Conservation (phyloP, 2,888 invertebrate genomes). For the Eupithecia pulchellata region DNA sequence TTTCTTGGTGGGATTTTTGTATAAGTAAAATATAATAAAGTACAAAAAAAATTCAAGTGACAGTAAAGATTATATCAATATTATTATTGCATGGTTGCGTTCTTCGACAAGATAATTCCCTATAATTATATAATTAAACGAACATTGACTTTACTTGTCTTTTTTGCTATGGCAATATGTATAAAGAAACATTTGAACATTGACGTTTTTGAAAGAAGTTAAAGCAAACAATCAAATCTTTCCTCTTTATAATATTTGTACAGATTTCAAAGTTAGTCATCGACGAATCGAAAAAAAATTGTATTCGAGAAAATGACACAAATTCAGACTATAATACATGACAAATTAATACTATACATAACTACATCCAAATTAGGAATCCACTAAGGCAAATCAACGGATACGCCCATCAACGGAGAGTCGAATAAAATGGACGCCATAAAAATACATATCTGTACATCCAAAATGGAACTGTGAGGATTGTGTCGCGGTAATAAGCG, state of each 20-base stretch:
- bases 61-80: neutral
- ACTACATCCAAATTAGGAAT: constrained; percentile 27
- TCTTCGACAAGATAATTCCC: neutral
- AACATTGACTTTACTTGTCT: too few species aligned
- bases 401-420: constrained; percentile 27
- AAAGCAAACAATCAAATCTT: too few species aligned
- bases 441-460: constrained; percentile 22
- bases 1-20: neutral
- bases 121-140: too few species aligned
- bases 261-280: neutral
- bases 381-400: constrained; percentile 15
- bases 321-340: constrained; percentile 21
- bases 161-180: too few species aligned
- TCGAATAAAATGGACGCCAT: constrained; percentile 34
- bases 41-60: neutral
- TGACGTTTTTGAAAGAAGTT: neutral
- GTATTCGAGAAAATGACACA: neutral
- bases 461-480: constrained; percentile 29
- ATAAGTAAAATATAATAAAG: neutral
- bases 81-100: neutral
- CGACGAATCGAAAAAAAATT: neutral
- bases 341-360: too few species aligned
- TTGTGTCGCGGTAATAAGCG: constrained; percentile 29
- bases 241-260: too few species aligned
- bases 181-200: too few species aligned